These are phyloP conservation scores for Neosalanx taihuensis DNA, from an alignment of 2,797 vertebrate genomes.

Conservation along the genomic window DNA sequence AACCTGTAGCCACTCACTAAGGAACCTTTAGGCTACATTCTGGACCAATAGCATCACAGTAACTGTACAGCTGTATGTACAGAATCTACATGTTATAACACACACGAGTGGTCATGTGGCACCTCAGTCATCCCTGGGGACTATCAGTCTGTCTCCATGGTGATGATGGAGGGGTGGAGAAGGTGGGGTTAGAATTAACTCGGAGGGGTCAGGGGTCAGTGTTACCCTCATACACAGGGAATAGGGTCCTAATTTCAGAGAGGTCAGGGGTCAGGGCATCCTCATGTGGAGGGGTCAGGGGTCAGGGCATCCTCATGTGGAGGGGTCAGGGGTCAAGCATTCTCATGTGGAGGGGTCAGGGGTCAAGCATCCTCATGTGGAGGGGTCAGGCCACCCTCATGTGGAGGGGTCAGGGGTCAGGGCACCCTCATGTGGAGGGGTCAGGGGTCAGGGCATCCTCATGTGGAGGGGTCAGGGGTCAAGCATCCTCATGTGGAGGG, in stretches of 20 bases:
- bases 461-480: too few relatives aligned
- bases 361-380: neutral
- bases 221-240: neutral
- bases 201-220: neutral
- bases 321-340: neutral
- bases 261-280: slow-evolving; percentile 27
- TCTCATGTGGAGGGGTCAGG: too few relatives aligned
- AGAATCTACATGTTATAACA: slow-evolving; percentile 20
- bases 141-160: slow-evolving; percentile 4
- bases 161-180: neutral
- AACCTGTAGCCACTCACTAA: neutral
- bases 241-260: slow-evolving; percentile 64
- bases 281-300: slow-evolving; percentile 36
- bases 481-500: neutral
- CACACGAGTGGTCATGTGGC: neutral
- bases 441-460: neutral
- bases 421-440: neutral
- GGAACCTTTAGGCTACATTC: neutral
- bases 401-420: too few relatives aligned
- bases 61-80: slow-evolving; percentile 23
- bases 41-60: neutral
- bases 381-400: neutral
- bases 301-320: neutral
- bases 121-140: neutral
- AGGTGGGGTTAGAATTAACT: neutral